Evolutionary conservation across 2,888 invertebrate genomes (phyloP), one percentile per base, ranked within the genome.

Genomic region (Drosophila silvestris): DNA sequence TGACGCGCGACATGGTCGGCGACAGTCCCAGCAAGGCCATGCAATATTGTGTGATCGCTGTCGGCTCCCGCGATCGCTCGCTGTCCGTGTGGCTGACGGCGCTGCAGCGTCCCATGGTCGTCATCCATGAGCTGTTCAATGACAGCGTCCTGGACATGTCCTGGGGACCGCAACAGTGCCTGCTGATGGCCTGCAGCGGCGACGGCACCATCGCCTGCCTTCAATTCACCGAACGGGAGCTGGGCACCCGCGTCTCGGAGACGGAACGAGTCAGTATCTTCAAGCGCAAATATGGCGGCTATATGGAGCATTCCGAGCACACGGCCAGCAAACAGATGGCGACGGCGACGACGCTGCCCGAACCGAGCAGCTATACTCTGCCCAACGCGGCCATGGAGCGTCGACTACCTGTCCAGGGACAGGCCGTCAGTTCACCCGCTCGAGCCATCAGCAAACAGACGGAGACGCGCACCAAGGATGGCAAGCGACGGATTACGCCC

Each of bases 1-100:
- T 98, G 72, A 96, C 96, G 91, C 96, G 97, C 85, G 95, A 95
- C 58, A n/a, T 70, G 4, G 44, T 47, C 33, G 73, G 58, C 1
- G 83, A 72, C 0, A 77, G 81, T 56, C 93, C 94, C 14, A 92
- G 91, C 67, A 93, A 93, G 56, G 93, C 94, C 4, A 96, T 96
- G 92, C 96, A 96, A 90, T 97, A 96, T 92, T 97, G 97, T 91
- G 97, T 97, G 85, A 97, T 98, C 78, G 99, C 98, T 0, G 97
- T 99, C 62, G 99, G 99, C 2, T 98, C 99, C 1, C 95, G 99
- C 5, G 99, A 99, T 94, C 95, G 98, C 32, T 97, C 98, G 4
- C 94, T 99, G 3, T 98, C 98, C 58, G 97, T 99, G n/a, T 99
- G 99, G 99, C 95, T 98, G 91, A 99, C 99, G 1, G 97, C 97